Conservation (phyloP, 1,140 invertebrate species). For the Musca vetustissima region DNA sequence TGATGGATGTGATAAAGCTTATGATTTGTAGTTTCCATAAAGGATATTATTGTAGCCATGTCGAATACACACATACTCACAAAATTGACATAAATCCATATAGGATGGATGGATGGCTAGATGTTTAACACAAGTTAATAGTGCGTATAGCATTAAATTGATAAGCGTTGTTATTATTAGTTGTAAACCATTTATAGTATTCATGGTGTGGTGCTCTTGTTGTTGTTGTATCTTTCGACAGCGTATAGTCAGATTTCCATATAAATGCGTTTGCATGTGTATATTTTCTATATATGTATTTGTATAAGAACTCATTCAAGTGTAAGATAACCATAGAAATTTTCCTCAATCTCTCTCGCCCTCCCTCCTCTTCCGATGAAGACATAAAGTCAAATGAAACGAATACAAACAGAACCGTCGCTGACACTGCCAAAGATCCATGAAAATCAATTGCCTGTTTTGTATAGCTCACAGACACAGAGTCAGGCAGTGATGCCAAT, state of each 20-base stretch:
- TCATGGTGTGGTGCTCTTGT: no score
- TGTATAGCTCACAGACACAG: no score
- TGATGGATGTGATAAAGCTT: not conserved
- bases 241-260: no score
- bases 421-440: not conserved
- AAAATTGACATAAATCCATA: no score
- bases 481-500: no score
- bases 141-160: slow-evolving; percentile 12
- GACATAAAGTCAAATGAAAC: not conserved
- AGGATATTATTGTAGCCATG: no score
- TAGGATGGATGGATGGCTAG: no score
- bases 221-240: no score
- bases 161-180: not conserved
- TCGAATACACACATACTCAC: no score
- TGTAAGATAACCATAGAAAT: slow-evolving; percentile 6
- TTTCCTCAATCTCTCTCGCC: no score
- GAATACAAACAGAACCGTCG: not conserved
- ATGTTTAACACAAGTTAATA: slow-evolving; percentile 4
- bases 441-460: not conserved
- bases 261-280: no score
- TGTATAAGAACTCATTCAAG: not conserved
- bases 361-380: not conserved
- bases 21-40: not conserved
- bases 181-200: no score
- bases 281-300: not conserved